Percentiles rank a stretch among this genome's conserved stretches.
These are phyloP conservation scores for Salpingus planirostris DNA, from an alignment of 2,888 invertebrate genomes.

Conservation along the genomic window DNA sequence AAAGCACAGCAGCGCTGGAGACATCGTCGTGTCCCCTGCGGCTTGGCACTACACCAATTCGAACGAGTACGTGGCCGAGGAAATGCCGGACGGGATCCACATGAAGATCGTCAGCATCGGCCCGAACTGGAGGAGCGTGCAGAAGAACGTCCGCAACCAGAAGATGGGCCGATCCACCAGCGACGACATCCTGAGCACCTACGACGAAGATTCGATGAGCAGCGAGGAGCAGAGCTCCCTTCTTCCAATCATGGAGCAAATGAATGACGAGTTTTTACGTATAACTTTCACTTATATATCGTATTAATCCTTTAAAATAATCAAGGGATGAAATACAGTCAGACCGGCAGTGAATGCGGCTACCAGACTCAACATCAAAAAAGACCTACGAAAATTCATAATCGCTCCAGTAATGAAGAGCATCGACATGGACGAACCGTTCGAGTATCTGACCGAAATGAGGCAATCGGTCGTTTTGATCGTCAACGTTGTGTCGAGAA, in stretches of 20 bases:
- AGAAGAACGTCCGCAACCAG: slow-evolving; percentile 19
- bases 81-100: slow-evolving; percentile 47
- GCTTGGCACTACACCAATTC: slow-evolving; percentile 54
- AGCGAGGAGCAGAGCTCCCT: slow-evolving; percentile 1
- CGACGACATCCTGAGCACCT: not conserved
- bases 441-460: slow-evolving; percentile 66
- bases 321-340: too few relatives aligned
- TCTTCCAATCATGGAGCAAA: not conserved
- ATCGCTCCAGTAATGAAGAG: slow-evolving; percentile 51
- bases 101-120: slow-evolving; percentile 39
- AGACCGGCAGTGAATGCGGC: slow-evolving; percentile 44
- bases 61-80: slow-evolving; percentile 50
- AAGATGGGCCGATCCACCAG: slow-evolving; percentile 15
- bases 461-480: slow-evolving; percentile 62
- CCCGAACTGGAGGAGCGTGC: slow-evolving; percentile 33
- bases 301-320: not conserved
- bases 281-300: slow-evolving; percentile 1
- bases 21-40: slow-evolving; percentile 51
- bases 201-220: not conserved
- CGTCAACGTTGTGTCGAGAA: slow-evolving; percentile 48
- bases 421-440: slow-evolving; percentile 56
- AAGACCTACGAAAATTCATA: slow-evolving; percentile 48
- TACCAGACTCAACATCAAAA: slow-evolving; percentile 37
- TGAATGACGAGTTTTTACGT: slow-evolving; percentile 16
- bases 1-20: slow-evolving; percentile 47